phyloP scores from a whole-genome alignment of 2,113 vertebrate genomes.

The Anolis carolinensis region DNA sequence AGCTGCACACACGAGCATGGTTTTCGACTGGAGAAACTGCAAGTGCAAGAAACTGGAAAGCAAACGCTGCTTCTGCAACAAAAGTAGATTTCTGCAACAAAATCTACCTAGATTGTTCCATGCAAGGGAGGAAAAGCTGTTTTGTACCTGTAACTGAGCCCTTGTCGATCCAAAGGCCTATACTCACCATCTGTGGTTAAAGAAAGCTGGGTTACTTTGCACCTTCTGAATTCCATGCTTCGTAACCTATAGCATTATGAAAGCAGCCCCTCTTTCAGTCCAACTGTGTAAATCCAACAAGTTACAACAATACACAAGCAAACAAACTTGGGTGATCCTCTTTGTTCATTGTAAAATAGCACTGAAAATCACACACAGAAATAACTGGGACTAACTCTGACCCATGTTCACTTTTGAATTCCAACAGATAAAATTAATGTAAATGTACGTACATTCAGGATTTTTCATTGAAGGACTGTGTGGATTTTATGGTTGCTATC shows the following conservation, averaged over 20 bases:
- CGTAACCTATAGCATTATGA: too few relatives aligned
- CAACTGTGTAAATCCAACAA: not conserved
- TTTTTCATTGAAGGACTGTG: not conserved
- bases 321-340: not conserved
- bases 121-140: not conserved
- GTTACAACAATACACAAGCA: not conserved
- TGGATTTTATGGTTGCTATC: not conserved
- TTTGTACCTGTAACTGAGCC: not conserved
- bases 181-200: too few relatives aligned
- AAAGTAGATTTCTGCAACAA: not conserved
- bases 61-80: not conserved
- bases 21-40: not conserved
- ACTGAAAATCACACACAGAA: not conserved
- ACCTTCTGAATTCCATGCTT: not conserved
- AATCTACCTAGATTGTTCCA: not conserved
- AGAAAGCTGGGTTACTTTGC: not conserved
- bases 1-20: not conserved
- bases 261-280: not conserved
- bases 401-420: not conserved
- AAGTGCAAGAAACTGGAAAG: constrained; percentile 10
- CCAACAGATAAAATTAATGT: not conserved
- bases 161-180: not conserved
- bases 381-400: too few relatives aligned
- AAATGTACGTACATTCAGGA: not conserved
- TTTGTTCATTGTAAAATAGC: not conserved